Percentiles rank a stretch among this genome's conserved stretches.
Evolutionary conservation across 2,888 invertebrate species (phyloP).

Genomic region (Rotaria sp.): DNA sequence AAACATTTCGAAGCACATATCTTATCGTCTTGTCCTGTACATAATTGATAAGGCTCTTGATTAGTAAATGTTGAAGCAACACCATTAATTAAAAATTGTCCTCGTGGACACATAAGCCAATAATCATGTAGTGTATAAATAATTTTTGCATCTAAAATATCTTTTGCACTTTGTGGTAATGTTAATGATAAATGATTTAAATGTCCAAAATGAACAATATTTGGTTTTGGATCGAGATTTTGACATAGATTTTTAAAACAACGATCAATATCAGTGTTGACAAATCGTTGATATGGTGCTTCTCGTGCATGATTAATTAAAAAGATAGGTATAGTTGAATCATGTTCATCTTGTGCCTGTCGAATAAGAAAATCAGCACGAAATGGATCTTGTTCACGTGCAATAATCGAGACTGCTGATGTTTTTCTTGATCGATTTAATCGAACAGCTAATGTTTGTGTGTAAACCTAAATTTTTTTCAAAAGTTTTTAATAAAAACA

Average conservation of each 20-base stretch:
- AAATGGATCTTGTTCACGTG: slow-evolving; percentile 25
- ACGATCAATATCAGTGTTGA: neutral
- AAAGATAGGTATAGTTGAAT: neutral
- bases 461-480: neutral
- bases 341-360: neutral
- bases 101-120: slow-evolving; percentile 20
- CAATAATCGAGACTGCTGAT: neutral
- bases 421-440: neutral
- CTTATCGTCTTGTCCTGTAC: neutral
- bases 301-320: slow-evolving; percentile 25
- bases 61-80: neutral
- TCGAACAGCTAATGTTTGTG: neutral
- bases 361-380: neutral
- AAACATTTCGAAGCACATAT: slow-evolving; percentile 15
- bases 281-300: slow-evolving; percentile 3
- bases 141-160: neutral
- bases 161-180: neutral
- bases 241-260: neutral
- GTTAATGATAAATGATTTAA: slow-evolving; percentile 25
- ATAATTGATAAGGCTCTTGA: neutral
- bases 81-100: slow-evolving; percentile 5
- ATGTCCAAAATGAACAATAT: slow-evolving; percentile 27
- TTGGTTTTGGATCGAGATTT: neutral
- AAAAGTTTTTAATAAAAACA: no score
- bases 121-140: slow-evolving; percentile 15